Percentiles rank a stretch among this genome's conserved stretches.
These are phyloP conservation scores for Apis cerana DNA, from an alignment of 1,140 invertebrate species.

Conservation along the genomic window DNA sequence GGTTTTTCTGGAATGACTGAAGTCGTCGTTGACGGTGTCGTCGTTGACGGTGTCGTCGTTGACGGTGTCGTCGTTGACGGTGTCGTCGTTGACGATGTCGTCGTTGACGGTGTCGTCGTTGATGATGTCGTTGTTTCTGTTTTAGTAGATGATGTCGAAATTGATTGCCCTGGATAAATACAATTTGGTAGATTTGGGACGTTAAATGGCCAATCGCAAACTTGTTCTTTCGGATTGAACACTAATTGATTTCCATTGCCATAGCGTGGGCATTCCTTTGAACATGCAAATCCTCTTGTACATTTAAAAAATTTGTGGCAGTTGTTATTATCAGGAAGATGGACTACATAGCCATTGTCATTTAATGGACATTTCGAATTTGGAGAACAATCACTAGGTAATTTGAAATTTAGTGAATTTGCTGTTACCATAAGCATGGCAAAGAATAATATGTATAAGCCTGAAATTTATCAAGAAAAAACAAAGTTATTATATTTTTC, in stretches of 20 bases:
- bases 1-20: rapidly evolving
- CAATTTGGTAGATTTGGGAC: background rate
- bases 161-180: background rate
- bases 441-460: background rate
- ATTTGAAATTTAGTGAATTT: background rate
- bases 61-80: background rate
- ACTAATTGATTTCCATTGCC: background rate
- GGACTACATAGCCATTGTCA: background rate
- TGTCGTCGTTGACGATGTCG: background rate
- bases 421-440: background rate
- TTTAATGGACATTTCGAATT: conserved; percentile 28
- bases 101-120: background rate
- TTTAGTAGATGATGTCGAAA: background rate
- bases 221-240: background rate
- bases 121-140: rapidly evolving
- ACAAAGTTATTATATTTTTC: background rate
- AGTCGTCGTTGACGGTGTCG: rapidly evolving
- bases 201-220: conserved; percentile 16
- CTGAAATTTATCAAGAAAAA: background rate
- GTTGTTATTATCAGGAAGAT: conserved; percentile 57
- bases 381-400: background rate
- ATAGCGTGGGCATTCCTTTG: conserved; percentile 46
- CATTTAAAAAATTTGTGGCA: conserved; percentile 74
- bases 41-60: background rate
- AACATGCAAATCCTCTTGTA: background rate